Percentiles rank a stretch among this genome's conserved stretches.
These are phyloP conservation scores for Fopius arisanus DNA, from an alignment of 1,140 invertebrate species.

Conservation along the genomic window DNA sequence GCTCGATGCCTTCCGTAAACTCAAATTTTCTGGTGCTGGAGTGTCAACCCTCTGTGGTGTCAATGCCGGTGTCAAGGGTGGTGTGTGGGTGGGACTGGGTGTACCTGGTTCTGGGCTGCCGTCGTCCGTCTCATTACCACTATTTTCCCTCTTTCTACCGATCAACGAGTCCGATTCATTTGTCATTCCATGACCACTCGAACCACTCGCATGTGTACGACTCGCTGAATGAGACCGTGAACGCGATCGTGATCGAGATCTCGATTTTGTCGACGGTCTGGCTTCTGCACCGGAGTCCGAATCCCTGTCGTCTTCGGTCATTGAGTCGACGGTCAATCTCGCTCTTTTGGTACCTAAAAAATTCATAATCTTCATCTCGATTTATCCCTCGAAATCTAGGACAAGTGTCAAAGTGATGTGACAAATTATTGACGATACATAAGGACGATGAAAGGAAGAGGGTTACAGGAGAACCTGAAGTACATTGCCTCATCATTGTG, in stretches of 20 bases:
- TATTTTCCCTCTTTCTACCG: constrained; percentile 47
- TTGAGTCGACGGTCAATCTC: constrained; percentile 61
- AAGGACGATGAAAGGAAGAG: background rate
- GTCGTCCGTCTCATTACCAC: constrained; percentile 55
- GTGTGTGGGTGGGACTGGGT: constrained; percentile 56
- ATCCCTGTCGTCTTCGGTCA: constrained; percentile 65
- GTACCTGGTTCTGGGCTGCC: constrained; percentile 56
- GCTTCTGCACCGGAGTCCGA: constrained; percentile 62
- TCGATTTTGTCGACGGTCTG: constrained; percentile 38
- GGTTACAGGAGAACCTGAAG: background rate
- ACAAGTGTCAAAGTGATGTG: no score
- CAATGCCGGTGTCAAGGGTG: constrained; percentile 55
- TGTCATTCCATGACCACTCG: constrained; percentile 8
- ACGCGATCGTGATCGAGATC: constrained; percentile 41
- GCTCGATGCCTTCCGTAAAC: constrained; percentile 61
- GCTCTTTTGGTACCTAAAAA: constrained; percentile 68
- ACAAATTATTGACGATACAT: background rate
- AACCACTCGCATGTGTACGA: constrained; percentile 18
- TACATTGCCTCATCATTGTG: background rate
- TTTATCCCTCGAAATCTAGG: no score
- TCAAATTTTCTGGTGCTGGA: constrained; percentile 71
- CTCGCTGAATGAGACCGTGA: constrained; percentile 42
- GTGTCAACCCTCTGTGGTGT: constrained; percentile 64
- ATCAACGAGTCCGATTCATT: constrained; percentile 37
- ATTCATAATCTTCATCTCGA: background rate